Conservation (phyloP, 2,888 invertebrate genomes). For the Catocala nupta region DNA sequence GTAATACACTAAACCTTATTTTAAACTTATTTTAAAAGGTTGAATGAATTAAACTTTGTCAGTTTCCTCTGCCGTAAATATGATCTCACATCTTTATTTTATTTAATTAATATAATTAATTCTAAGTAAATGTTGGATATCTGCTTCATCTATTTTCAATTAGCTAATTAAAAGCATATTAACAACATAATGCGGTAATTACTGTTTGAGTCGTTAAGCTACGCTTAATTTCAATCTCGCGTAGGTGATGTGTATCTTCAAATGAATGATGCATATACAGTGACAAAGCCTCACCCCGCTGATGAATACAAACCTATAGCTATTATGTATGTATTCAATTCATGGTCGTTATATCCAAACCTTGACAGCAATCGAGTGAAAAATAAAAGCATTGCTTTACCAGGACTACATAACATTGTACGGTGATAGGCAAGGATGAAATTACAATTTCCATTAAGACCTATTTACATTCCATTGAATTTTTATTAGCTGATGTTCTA, state of each 20-base stretch:
- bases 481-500: constrained; percentile 50
- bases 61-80: no score
- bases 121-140: no score
- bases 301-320: constrained; percentile 50
- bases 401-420: constrained; percentile 42
- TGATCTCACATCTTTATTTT: no score
- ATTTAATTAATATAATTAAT: no score
- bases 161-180: no score
- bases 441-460: constrained; percentile 67
- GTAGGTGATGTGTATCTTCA: constrained; percentile 24
- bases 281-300: constrained; percentile 53
- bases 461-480: constrained; percentile 63
- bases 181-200: no score
- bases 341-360: constrained; percentile 68
- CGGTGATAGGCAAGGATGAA: constrained; percentile 59
- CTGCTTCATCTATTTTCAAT: no score
- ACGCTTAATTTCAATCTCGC: constrained; percentile 15
- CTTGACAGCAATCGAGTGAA: constrained; percentile 71
- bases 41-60: no score
- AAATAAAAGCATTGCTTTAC: constrained; percentile 52
- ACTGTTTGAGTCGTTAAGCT: neutral
- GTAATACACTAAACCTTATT: no score
- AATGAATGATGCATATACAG: constrained; percentile 58
- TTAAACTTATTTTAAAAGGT: no score
- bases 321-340: constrained; percentile 56